Percentiles rank a stretch among this genome's conserved stretches.
Evolutionary conservation across 2,113 vertebrate genomes (phyloP).

Genomic region (Phyllostomus discolor): DNA sequence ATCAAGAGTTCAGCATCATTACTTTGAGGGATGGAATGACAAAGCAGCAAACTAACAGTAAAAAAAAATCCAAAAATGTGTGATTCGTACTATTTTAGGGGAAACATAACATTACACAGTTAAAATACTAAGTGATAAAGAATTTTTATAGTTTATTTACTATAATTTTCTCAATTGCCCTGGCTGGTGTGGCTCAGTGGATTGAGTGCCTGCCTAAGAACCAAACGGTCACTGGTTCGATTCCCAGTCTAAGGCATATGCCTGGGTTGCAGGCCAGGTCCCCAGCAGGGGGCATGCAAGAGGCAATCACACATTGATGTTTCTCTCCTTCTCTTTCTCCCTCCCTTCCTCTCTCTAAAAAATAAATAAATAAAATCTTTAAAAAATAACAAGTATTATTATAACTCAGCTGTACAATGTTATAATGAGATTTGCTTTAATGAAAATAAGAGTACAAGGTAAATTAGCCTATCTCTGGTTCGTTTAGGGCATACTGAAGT

Average conservation of each 20-base stretch:
- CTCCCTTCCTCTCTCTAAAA: too few relatives aligned
- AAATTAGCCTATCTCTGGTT: neutral
- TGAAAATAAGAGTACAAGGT: neutral
- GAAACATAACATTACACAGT: neutral
- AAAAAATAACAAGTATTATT: neutral
- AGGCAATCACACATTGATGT: too few relatives aligned
- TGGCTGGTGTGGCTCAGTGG: too few relatives aligned
- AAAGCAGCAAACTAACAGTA: neutral
- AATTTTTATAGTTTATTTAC: neutral
- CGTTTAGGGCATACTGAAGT: neutral
- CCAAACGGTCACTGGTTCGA: too few relatives aligned
- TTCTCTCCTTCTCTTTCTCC: too few relatives aligned
- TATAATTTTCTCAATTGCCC: neutral
- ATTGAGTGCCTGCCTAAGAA: too few relatives aligned
- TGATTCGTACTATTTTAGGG: neutral
- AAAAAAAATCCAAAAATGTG: neutral
- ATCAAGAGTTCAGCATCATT: neutral
- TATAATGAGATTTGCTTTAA: neutral
- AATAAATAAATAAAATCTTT: too few relatives aligned
- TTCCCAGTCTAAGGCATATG: too few relatives aligned
- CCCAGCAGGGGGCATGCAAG: too few relatives aligned
- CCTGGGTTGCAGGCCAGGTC: too few relatives aligned
- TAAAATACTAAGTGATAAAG: neutral
- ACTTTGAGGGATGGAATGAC: neutral
- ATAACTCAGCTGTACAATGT: neutral